These are phyloP conservation scores for Strigops habroptila DNA, from an alignment of 2,113 vertebrate species.

Conservation along the genomic window DNA sequence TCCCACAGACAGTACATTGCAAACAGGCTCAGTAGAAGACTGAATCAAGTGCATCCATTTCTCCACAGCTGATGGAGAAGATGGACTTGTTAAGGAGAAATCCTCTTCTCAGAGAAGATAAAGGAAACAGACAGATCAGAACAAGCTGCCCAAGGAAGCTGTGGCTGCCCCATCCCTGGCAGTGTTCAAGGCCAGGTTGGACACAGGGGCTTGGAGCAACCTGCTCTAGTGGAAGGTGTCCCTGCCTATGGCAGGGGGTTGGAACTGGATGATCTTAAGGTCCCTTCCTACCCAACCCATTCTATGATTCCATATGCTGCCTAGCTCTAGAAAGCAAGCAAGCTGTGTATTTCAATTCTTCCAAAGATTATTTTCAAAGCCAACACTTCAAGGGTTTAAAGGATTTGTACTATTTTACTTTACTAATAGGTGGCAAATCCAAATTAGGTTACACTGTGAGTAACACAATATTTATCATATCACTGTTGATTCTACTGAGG, in stretches of 20 bases:
- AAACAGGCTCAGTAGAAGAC: not conserved
- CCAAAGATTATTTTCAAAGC: not conserved
- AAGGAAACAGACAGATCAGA: not conserved
- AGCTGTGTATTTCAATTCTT: not conserved
- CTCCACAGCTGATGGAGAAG: not conserved
- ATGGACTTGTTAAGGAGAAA: not conserved
- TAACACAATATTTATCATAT: not conserved
- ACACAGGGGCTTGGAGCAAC: not conserved
- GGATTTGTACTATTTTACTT: not conserved
- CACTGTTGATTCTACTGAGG: not conserved
- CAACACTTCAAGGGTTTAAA: not conserved
- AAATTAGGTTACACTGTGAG: not conserved
- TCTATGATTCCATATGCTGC: not conserved
- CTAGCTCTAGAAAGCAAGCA: not conserved
- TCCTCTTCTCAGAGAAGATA: not conserved
- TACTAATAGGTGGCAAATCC: not conserved
- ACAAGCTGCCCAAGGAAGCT: not conserved
- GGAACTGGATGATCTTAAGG: not conserved
- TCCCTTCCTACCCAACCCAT: not conserved
- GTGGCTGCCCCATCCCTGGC: not conserved
- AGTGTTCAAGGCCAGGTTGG: not conserved
- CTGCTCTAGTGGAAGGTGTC: not conserved
- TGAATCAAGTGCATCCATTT: not conserved
- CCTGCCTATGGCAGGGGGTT: not conserved
- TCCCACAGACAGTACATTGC: not conserved